Evolutionary conservation across 2,113 vertebrate species (phyloP).

Genomic region (Toxotes jaculatrix): DNA sequence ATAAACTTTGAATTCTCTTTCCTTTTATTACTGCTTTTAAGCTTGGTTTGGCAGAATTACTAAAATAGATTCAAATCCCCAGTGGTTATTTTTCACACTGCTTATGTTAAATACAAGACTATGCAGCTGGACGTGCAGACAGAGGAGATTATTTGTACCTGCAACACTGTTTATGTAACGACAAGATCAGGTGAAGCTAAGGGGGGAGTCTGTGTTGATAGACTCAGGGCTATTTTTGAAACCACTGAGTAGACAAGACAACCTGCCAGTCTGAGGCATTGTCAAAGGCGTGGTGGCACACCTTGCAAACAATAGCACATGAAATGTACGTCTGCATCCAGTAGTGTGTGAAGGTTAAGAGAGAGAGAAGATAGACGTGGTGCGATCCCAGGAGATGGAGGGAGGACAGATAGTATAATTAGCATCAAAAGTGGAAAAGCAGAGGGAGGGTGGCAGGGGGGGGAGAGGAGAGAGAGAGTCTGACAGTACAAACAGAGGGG

Average conservation of each 20-base stretch:
- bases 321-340: conserved; percentile 39
- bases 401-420: conserved; percentile 78
- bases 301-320: conserved; percentile 51
- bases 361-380: conserved; percentile 53
- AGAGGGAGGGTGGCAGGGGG: conserved; percentile 12
- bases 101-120: conserved; percentile 21
- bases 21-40: conserved; percentile 10
- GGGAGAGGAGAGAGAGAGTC: conserved; percentile 21
- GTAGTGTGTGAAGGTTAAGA: conserved; percentile 73
- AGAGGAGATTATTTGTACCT: conserved; percentile 20
- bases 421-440: conserved; percentile 69
- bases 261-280: conserved; percentile 58
- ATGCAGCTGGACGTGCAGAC: neutral
- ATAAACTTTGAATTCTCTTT: neutral
- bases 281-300: conserved; percentile 58
- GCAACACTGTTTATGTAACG: conserved; percentile 35
- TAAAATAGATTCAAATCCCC: conserved; percentile 42
- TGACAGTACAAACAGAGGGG: conserved; percentile 59
- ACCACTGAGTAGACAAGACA: conserved; percentile 53
- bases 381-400: conserved; percentile 69
- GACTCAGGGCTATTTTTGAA: conserved; percentile 37
- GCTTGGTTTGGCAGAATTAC: conserved; percentile 12
- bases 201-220: conserved; percentile 14
- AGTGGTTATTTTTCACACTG: conserved; percentile 13
- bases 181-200: conserved; percentile 13